Conservation (phyloP, 2,113 vertebrate species). For the Trichechus manatus region DNA sequence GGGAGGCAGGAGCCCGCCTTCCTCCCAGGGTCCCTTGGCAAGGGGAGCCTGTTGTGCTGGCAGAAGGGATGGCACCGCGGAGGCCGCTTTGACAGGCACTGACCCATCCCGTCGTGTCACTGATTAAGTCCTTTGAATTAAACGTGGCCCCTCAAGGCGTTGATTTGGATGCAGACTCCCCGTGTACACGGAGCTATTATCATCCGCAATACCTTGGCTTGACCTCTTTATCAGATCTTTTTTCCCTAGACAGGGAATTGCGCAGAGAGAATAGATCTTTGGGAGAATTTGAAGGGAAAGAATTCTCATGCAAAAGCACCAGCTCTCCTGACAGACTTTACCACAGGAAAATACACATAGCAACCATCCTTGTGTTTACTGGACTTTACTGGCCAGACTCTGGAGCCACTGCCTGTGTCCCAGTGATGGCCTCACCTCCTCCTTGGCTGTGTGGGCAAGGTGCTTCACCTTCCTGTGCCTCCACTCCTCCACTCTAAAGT, state of each 20-base stretch:
- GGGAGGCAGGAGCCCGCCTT: not conserved
- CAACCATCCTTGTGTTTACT: not conserved
- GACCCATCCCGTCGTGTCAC: not conserved
- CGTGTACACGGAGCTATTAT: not conserved
- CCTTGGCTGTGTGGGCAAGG: not conserved
- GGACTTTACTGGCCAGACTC: too few species aligned
- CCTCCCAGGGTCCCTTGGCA: not conserved
- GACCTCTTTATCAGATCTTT: not conserved
- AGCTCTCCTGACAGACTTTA: not conserved
- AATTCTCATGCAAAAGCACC: not conserved
- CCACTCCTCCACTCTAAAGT: too few species aligned
- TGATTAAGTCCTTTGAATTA: not conserved
- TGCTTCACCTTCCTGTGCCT: not conserved
- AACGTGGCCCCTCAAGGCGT: not conserved
- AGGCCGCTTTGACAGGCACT: not conserved
- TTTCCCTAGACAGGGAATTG: too few species aligned
- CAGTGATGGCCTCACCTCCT: not conserved
- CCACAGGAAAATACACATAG: not conserved
- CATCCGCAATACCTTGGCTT: not conserved
- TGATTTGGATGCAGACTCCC: not conserved
- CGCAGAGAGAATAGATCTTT: not conserved
- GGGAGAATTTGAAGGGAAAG: not conserved
- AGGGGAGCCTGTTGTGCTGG: not conserved
- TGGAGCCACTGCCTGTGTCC: too few species aligned
- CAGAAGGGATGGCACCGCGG: fast-evolving